phyloP scores from a whole-genome alignment of 1,140 invertebrate species.

The Panagrolaimus sp. region DNA sequence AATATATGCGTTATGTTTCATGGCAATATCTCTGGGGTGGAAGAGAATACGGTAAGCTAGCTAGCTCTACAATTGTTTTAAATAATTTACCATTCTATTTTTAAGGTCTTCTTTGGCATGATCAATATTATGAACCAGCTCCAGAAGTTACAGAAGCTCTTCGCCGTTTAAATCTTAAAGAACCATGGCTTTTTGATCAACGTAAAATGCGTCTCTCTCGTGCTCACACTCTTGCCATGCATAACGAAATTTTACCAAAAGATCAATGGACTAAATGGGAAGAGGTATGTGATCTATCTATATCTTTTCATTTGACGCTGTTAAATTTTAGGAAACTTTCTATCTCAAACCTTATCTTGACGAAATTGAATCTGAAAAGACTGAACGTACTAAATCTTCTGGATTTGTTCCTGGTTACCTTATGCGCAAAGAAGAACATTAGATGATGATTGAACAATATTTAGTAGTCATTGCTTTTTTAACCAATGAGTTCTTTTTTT shows the following conservation, averaged over 20 bases:
- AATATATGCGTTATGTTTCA: slow-evolving; percentile 29
- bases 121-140: slow-evolving; percentile 55
- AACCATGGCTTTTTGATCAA: slow-evolving; percentile 49
- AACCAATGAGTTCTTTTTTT: slow-evolving; percentile 14
- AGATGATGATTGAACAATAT: too few relatives aligned
- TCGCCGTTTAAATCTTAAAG: slow-evolving; percentile 54
- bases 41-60: slow-evolving; percentile 36
- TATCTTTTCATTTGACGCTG: slow-evolving; percentile 36
- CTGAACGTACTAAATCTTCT: slow-evolving; percentile 40
- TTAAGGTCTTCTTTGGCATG: slow-evolving; percentile 52
- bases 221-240: slow-evolving; percentile 51
- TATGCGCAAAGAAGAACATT: neutral
- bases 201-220: slow-evolving; percentile 50
- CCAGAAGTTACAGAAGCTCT: slow-evolving; percentile 57
- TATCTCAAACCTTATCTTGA: slow-evolving; percentile 58
- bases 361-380: slow-evolving; percentile 57
- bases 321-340: slow-evolving; percentile 50
- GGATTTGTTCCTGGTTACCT: slow-evolving; percentile 52
- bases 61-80: neutral
- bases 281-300: slow-evolving; percentile 33
- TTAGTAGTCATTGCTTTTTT: too few relatives aligned
- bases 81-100: neutral
- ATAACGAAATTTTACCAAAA: slow-evolving; percentile 55
- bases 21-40: slow-evolving; percentile 53
- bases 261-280: slow-evolving; percentile 57